Evolutionary conservation across 2,113 vertebrate species (phyloP), one percentile per base, ranked within the genome.

Genomic region (Stegastes partitus): DNA sequence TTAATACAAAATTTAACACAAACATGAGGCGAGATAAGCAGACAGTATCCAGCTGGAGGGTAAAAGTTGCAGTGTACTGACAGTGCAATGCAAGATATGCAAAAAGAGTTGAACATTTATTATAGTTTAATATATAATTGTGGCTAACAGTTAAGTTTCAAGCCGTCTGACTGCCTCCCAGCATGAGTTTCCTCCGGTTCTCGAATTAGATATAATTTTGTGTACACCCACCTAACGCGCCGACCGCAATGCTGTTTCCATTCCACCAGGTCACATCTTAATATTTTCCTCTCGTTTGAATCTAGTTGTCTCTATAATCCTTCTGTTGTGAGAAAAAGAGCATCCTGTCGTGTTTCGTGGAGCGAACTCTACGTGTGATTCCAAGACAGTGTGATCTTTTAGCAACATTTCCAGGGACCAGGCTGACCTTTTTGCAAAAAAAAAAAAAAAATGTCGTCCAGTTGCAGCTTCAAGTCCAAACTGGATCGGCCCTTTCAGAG

Each of bases 371-470:
- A 14, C 57, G 15, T 76, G 68, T 72, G n/a, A 78, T 78, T 79
- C 74, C 51, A 26, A 65, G 64, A 57, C 22, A 19, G 14, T 22
- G 44, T 55, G 78, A 84, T 77, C 45, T 70, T 86, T 69, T 62
- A 23, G 71, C 45, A 55, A 2, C 2, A n/a, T 47, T 84, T 72
- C 16, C 26, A 25, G 5, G 12, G 15, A 79, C 62, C 21, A 23
- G 1, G 11, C 51, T 65, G 67, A 34, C 54, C 66, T 78, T 85
- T 83, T 54, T 22, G 8, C 8, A 31, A 6, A 31, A 34, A 22
- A 49, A 64, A 54, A 50, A 54, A 19, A 65, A 50, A 59, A 31
- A 22, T 67, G 23, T 47, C 66, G 42, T 79, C 59, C 64, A 10
- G 64, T 55, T 25, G 47, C 61, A 65, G 39, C 61, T 57, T 77